phyloP scores from a whole-genome alignment of 2,888 invertebrate species.

The Amiota mariae region DNA sequence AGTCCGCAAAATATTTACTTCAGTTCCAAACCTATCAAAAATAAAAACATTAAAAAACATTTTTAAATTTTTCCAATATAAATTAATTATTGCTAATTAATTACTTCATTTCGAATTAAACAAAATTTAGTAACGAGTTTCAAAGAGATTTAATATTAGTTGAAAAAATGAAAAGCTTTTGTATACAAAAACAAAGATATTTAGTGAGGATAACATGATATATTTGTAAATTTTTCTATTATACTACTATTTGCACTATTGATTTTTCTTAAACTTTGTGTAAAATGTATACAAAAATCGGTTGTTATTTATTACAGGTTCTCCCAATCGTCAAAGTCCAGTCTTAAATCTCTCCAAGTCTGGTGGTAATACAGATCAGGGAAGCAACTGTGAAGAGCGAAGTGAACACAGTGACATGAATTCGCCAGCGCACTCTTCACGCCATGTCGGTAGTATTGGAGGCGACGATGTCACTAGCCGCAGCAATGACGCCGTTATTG shows the following conservation, averaged over 20 bases:
- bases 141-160: too few species aligned
- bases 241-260: background rate
- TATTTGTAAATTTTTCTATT: too few species aligned
- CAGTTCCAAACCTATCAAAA: too few species aligned
- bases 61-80: too few species aligned
- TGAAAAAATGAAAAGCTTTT: background rate
- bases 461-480: slow-evolving; percentile 60
- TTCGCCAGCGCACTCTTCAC: slow-evolving; percentile 78
- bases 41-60: too few species aligned
- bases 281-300: background rate
- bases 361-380: slow-evolving; percentile 81
- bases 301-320: slow-evolving; percentile 71
- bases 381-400: slow-evolving; percentile 78
- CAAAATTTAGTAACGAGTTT: too few species aligned
- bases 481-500: slow-evolving; percentile 60
- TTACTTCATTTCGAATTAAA: too few species aligned
- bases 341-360: slow-evolving; percentile 93
- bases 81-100: too few species aligned
- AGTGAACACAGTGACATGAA: slow-evolving; percentile 78
- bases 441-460: slow-evolving; percentile 61
- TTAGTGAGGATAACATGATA: too few species aligned
- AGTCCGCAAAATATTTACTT: too few species aligned
- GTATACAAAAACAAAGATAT: background rate
- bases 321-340: slow-evolving; percentile 92
- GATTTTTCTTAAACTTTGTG: background rate